Base-by-base conservation (phyloP, 2,113 vertebrate genomes). In the Lampris incognitus region DNA sequence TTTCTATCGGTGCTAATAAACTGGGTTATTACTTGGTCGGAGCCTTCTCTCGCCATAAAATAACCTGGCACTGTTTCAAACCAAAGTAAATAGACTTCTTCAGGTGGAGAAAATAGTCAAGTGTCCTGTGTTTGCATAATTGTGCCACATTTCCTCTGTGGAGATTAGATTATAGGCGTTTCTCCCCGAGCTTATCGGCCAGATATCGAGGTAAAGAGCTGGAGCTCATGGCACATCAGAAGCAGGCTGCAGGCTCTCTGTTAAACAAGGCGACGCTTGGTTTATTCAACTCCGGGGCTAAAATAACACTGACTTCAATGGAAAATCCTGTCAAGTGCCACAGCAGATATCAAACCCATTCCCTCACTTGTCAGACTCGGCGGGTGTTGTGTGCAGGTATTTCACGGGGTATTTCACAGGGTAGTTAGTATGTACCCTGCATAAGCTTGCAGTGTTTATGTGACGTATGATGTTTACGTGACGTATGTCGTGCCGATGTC, bases 151-250 rank as follows among this genome's bases (percentile, higher is more conserved):
- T 87, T 90, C 76, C 79, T 71, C 41, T 48, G 48, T 55, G 13
- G 24, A 82, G 71, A 85, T 87, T 76, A 73, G 76, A 82, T 64
- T 76, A 55, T 4, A 64, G 57, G 44, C n/a, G 48, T 79, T 72
- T 54, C 68, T 71, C 6, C 39, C 49, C 51, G 11, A n/a, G 54
- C 41, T 72, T 72, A 82, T 72, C 69, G 75, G n/a, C 49, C 37
- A 69, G 24, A 48, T 76, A 75, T 81, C 57, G 59, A 58, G 77
- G 75, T 67, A 78, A 64, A 10, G n/a, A 54, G 51, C 51, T 13
- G 10, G 10, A 13, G 51, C 51, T 54, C n/a, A 54, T 54, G 51
- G 51, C 51, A 54, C 10, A 54, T 54, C 51, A 54, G n/a, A 54
- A 54, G 51, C 51, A 78, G 65, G 70, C 62, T 68, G 62, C 58